These are phyloP conservation scores for Illadopsis cleaveri DNA, from an alignment of 2,113 vertebrate genomes.

Conservation along the genomic window DNA sequence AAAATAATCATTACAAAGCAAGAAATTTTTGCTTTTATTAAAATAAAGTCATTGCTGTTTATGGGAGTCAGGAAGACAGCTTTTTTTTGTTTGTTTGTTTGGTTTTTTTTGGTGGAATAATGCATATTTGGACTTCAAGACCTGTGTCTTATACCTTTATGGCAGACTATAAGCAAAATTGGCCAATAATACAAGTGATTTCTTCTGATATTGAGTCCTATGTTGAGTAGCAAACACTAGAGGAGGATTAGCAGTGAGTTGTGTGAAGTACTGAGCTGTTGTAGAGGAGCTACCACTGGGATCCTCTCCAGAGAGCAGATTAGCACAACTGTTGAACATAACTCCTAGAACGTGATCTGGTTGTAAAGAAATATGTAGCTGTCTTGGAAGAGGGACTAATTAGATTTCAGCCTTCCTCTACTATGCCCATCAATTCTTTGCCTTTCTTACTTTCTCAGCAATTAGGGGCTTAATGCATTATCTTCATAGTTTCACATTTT, in stretches of 20 bases:
- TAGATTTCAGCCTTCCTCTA: neutral
- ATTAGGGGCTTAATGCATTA: neutral
- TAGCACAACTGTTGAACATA: neutral
- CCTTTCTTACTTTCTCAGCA: neutral
- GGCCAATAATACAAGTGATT: neutral
- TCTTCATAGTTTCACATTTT: neutral
- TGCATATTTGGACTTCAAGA: neutral
- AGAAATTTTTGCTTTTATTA: neutral
- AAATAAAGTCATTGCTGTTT: neutral
- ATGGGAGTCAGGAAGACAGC: neutral
- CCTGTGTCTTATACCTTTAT: neutral
- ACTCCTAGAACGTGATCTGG: neutral
- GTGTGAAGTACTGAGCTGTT: neutral
- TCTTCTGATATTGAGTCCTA: neutral
- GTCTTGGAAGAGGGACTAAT: neutral
- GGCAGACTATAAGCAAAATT: neutral
- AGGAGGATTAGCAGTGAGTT: neutral
- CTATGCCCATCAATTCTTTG: neutral
- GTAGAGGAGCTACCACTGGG: neutral
- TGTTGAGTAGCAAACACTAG: neutral
- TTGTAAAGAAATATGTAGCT: neutral
- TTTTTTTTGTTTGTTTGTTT: neutral
- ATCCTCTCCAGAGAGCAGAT: neutral
- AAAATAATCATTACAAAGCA: neutral
- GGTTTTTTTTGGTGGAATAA: neutral